Evolutionary conservation across 30 jellyfish, hydroid and myxozoan species (phyloP).

Genomic region (Hydractinia echinata): DNA sequence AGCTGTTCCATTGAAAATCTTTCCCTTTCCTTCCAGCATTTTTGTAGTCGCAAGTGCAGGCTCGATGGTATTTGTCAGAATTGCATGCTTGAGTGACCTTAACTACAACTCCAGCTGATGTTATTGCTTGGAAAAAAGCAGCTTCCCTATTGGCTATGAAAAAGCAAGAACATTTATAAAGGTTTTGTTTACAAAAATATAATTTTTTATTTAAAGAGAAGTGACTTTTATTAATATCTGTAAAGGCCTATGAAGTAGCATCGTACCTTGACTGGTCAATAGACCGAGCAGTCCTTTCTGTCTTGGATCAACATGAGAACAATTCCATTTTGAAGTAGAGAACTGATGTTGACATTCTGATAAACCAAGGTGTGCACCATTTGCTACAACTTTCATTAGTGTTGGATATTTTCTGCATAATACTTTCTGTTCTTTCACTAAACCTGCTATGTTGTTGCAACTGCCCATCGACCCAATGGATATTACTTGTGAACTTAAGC

Average conservation of each 20-base stretch:
- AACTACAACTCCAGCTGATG: conserved; percentile 89
- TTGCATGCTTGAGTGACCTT: conserved; percentile 88
- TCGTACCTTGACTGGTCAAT: conserved; percentile 31
- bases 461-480: conserved; percentile 74
- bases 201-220: too few species aligned
- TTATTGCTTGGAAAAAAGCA: conserved; percentile 78
- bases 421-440: conserved; percentile 63
- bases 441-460: conserved; percentile 80
- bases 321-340: conserved; percentile 67
- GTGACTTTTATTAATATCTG: too few species aligned
- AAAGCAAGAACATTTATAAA: neutral
- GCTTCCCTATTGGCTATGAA: conserved; percentile 83
- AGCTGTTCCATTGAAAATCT: conserved; percentile 71
- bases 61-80: conserved; percentile 52
- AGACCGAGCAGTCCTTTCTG: conserved; percentile 28
- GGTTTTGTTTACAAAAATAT: neutral
- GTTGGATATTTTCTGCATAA: conserved; percentile 64
- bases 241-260: neutral
- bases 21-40: conserved; percentile 31
- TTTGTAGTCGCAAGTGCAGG: conserved; percentile 58
- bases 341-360: conserved; percentile 88
- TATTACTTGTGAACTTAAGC: conserved; percentile 85
- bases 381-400: conserved; percentile 70
- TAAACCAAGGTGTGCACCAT: conserved; percentile 72
- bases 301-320: conserved; percentile 53